Evolutionary conservation across 2,113 vertebrate species (phyloP), one percentile per base, ranked within the genome.

Genomic region (Gnathonemus echidnorhynchus): DNA sequence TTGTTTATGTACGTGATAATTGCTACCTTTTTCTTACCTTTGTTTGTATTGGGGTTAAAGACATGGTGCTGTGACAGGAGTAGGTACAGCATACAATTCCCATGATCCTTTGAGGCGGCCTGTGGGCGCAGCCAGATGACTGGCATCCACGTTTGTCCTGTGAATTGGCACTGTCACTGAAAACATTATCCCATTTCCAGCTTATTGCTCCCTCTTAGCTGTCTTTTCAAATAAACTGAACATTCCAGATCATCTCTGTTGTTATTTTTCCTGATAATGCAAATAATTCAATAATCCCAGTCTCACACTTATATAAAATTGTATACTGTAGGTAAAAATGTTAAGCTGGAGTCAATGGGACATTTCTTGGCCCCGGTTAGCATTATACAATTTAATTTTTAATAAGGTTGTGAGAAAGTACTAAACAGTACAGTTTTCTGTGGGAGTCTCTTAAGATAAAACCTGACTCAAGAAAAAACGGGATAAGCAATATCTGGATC

Each of bases 41-140:
- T 94, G 27, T 91, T 96, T 97, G 97, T 97, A 97, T 97, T 97
- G 95, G 95, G 96, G 95, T 96, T 93, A 96, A 96, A 96, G 95
- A 95, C 96, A 96, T 62, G 46, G 3, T 83, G 90, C 39, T 90
- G 46, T 21, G 85, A 46, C 50, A 46, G 56, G 80, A 86, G n/a
- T 86, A 56, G 84, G n/a, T 48, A 45, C 48, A 45, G 45, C 74
- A 80, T 35, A 80, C 74, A 39, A 42, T 42, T 80, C 3, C 39
- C 45, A 88, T 74, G 10, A 62, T 74, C 56, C 42, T 27, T 58
- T 88, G 58, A 17, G 46, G 45, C 0, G n/a, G 42, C 62, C 21
- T 53, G 31, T 53, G 24, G 31, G 62, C 15, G 1, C 45, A 10
- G 83, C 42, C 17, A 7, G 45, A 42, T 39, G 8, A 85, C 42